phyloP scores from a whole-genome alignment of 2,797 vertebrate species.

The Chiroxiphia lanceolata region DNA sequence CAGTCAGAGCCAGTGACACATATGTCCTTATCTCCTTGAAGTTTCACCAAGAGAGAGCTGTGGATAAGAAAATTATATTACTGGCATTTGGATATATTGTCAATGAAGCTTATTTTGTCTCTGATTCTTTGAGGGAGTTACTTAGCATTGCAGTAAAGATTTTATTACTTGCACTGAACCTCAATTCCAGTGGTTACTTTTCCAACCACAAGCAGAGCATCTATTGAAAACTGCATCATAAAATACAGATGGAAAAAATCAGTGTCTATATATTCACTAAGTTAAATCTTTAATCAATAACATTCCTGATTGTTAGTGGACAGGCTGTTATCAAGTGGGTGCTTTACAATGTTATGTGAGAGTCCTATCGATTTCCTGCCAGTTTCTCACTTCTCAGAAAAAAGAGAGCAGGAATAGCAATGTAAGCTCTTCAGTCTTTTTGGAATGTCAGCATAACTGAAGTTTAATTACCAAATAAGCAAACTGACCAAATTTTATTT shows the following conservation, averaged over 20 bases:
- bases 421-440: background rate
- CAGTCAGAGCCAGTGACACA: background rate
- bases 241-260: conserved; percentile 32
- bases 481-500: background rate
- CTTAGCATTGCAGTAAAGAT: background rate
- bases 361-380: background rate
- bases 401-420: background rate
- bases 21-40: background rate
- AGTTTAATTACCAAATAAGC: background rate
- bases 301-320: background rate
- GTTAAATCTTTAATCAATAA: conserved; percentile 16
- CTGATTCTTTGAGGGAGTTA: background rate
- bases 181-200: background rate
- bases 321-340: background rate
- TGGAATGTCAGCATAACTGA: background rate
- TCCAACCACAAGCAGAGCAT: background rate
- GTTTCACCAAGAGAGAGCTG: background rate
- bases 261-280: background rate
- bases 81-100: background rate
- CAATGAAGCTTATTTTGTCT: background rate
- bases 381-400: background rate
- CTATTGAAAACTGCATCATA: background rate
- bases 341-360: background rate
- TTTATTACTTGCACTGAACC: background rate
- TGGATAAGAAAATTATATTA: background rate